Conservation (phyloP, 2,113 vertebrate genomes). For the Scalopus aquaticus region DNA sequence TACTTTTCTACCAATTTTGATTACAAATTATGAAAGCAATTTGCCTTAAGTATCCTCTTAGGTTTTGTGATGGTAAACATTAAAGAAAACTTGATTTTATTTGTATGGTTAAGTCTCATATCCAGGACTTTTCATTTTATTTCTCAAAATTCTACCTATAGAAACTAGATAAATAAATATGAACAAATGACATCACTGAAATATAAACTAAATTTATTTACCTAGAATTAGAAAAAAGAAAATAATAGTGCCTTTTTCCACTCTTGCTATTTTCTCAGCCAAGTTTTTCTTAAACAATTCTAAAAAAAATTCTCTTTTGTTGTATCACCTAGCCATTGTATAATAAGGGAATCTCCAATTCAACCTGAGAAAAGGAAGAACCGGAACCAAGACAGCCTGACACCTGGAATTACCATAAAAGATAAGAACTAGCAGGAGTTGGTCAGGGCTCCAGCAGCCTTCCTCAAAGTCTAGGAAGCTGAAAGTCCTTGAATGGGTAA, state of each 20-base stretch:
- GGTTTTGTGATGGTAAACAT: neutral
- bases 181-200: neutral
- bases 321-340: neutral
- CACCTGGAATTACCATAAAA: too few relatives aligned
- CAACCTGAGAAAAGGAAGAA: neutral
- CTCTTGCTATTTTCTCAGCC: neutral
- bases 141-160: conserved; percentile 6
- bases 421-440: too few relatives aligned
- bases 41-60: conserved; percentile 2
- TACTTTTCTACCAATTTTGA: conserved; percentile 28
- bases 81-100: conserved; percentile 39
- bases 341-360: neutral
- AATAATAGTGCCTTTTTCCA: neutral
- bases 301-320: conserved; percentile 3
- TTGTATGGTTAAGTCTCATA: conserved; percentile 16
- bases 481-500: too few relatives aligned
- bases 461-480: too few relatives aligned
- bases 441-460: too few relatives aligned
- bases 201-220: neutral
- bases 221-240: conserved; percentile 27
- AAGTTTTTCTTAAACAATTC: neutral
- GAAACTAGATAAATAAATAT: neutral
- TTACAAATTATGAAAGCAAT: conserved; percentile 31
- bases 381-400: too few relatives aligned
- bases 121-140: neutral